Conservation (phyloP, 2,797 vertebrate genomes). For the Heliangelus exortis region DNA sequence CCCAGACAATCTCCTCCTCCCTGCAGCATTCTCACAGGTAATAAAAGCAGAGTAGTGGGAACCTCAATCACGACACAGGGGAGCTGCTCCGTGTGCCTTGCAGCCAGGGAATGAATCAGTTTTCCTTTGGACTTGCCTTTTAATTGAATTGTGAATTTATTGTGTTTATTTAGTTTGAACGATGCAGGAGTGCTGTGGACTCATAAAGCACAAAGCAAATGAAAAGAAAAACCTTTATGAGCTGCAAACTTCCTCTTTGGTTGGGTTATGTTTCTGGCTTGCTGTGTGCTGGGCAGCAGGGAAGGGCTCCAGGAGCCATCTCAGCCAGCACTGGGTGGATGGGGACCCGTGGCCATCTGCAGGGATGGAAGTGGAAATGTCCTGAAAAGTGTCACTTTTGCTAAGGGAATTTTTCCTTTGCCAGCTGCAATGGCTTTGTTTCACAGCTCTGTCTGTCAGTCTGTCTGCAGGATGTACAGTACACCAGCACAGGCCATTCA, state of each 20-base stretch:
- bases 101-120: neutral
- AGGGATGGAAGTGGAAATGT: neutral
- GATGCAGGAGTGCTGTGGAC: neutral
- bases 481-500: neutral
- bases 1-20: neutral
- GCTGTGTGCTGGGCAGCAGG: neutral
- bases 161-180: neutral
- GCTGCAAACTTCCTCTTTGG: neutral
- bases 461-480: constrained; percentile 10
- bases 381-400: fast-evolving
- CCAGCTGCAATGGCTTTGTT: neutral
- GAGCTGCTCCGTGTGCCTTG: neutral
- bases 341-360: fast-evolving
- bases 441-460: neutral
- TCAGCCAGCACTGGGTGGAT: neutral
- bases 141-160: neutral
- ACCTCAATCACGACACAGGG: neutral
- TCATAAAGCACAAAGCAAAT: neutral
- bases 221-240: neutral
- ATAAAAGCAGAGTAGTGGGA: neutral
- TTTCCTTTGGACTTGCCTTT: fast-evolving
- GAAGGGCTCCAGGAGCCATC: neutral
- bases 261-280: fast-evolving
- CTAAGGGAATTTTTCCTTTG: neutral
- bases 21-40: neutral